Evolutionary conservation across 2,113 vertebrate species (phyloP).

Genomic region (Ictalurus punctatus): DNA sequence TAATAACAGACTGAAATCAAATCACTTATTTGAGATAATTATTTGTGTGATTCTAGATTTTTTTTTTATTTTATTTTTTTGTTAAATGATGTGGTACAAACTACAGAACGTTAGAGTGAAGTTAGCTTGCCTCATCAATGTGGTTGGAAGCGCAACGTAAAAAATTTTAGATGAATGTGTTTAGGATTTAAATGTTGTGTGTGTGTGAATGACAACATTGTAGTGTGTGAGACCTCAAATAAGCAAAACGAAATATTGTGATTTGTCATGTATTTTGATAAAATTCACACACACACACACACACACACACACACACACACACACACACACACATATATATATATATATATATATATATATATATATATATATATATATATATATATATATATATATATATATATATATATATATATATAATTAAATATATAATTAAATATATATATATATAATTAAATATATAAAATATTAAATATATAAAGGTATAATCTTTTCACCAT

Average conservation of each 20-base stretch:
- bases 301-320: too few relatives aligned
- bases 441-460: too few relatives aligned
- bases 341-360: too few relatives aligned
- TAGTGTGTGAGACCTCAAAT: neutral
- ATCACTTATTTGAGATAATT: neutral
- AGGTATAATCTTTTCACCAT: neutral
- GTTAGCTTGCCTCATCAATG: neutral
- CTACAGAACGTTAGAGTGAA: neutral
- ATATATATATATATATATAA: too few relatives aligned
- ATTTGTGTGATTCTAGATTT: neutral
- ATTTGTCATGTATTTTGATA: neutral
- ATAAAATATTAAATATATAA: too few relatives aligned
- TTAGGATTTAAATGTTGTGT: neutral
- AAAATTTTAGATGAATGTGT: neutral
- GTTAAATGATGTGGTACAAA: neutral
- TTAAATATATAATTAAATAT: too few relatives aligned
- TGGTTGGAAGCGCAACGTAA: neutral
- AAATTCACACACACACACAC: too few relatives aligned
- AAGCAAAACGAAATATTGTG: neutral
- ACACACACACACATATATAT: too few relatives aligned
- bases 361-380: too few relatives aligned
- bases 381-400: too few relatives aligned
- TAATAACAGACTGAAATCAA: neutral
- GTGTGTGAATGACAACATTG: neutral
- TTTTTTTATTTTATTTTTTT: too few relatives aligned